Evolutionary conservation across 2,113 vertebrate genomes (phyloP).

Genomic region (Lepus timidus): DNA sequence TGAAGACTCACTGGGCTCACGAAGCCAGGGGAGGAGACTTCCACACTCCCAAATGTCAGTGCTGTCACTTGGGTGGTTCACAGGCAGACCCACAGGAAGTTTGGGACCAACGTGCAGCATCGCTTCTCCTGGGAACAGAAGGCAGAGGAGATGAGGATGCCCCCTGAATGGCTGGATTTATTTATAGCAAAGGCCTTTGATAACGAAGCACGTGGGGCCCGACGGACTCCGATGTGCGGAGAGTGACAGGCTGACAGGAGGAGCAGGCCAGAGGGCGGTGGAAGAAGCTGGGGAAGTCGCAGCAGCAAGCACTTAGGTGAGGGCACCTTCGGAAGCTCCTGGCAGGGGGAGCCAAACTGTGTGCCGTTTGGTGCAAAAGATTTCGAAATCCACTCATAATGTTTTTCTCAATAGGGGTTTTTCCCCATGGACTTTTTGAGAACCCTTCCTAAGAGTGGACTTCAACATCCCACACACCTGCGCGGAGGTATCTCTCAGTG

Average conservation of each 20-base stretch:
- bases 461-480: no score
- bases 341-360: no score
- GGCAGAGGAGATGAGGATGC: neutral
- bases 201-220: neutral
- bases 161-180: neutral
- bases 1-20: neutral
- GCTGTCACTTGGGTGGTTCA: slow-evolving; percentile 11
- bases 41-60: slow-evolving; percentile 22
- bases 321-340: no score
- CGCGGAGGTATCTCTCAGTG: no score
- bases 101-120: neutral
- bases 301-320: neutral
- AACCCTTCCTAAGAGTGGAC: no score
- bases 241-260: neutral
- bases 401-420: no score
- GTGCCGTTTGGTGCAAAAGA: no score
- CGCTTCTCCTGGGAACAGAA: neutral
- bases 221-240: neutral
- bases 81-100: neutral
- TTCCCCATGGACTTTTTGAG: no score
- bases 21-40: slow-evolving; percentile 18
- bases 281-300: neutral
- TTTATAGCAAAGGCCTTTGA: neutral
- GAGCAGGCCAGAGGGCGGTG: neutral
- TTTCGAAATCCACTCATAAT: no score